Evolutionary conservation across 2,888 invertebrate species (phyloP).

Genomic region (Ecdyonurus torrentis): DNA sequence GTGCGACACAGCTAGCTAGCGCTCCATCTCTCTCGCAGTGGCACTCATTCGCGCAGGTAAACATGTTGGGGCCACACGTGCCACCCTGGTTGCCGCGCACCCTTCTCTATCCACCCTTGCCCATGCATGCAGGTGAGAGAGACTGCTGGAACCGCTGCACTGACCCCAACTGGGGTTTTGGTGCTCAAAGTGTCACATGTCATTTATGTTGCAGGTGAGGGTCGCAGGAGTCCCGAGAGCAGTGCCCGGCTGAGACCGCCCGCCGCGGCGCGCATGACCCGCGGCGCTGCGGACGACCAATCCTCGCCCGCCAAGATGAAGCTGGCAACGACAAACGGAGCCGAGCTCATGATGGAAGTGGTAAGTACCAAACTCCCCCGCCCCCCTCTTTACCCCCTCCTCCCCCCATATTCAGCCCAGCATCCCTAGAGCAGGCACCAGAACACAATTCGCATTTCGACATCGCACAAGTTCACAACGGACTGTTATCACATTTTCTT

Average conservation of each 20-base stretch:
- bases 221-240: slow-evolving; percentile 4
- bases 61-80: neutral
- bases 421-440: neutral
- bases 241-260: neutral
- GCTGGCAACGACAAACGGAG: slow-evolving; percentile 9
- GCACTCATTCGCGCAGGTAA: neutral
- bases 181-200: too few species aligned
- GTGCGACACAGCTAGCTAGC: neutral
- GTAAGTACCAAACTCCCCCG: slow-evolving; percentile 5
- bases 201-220: slow-evolving; percentile 8
- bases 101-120: neutral
- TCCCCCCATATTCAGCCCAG: neutral
- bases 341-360: slow-evolving; percentile 10
- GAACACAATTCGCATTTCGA: neutral
- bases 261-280: slow-evolving; percentile 1
- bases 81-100: neutral
- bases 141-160: too few species aligned
- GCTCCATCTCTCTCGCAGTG: neutral
- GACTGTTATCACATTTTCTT: too few species aligned
- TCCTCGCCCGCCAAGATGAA: slow-evolving; percentile 7
- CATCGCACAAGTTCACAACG: neutral
- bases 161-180: too few species aligned
- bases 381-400: neutral
- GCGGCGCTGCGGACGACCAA: slow-evolving; percentile 4
- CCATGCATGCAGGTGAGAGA: neutral